Evolutionary conservation across 2,888 invertebrate species (phyloP), one percentile per base, ranked within the genome.

Genomic region (Rutpela maculata): DNA sequence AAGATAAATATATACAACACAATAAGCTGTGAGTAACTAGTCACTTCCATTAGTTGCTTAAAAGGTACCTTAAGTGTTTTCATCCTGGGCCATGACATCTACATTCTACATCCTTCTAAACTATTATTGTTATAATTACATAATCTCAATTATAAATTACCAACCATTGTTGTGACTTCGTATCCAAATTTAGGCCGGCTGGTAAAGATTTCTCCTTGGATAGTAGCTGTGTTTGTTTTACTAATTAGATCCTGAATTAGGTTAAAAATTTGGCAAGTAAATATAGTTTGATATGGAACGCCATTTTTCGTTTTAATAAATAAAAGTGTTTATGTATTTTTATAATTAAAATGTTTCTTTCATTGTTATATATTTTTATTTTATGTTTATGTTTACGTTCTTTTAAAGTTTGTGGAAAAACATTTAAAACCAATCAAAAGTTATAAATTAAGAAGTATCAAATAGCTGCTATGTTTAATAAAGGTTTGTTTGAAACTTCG

Each of bases 111-210:
- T 50, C 50, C 50, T 50, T 12, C 11, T 43, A 50, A 50, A n/a
- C 50, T 50, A 3, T 50, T 50, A 50, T 50, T 50, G 50, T 50
- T 50, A 17, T 50, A 50, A 50, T 50, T 50, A 50, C 50, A 50
- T 50, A 50, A 50, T 50, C 50, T 50, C n/a, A 50, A 50, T 50
- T 50, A 50, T 50, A 50, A 50, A 50, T 50, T 50, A n/a, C 50
- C 15, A 50, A 17, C 50, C 50, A 50, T 50, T 50, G 50, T 50
- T 50, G 15, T 50, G 50, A 50, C 50, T n/a, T n/a, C 3, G 15
- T n/a, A 15, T n/a, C 50, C 50, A 50, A 50, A 50, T 50, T 50
- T 50, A 50, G 50, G 12, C 11, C 11, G 15, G 5, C 50, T n/a
- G 1, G 50, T n/a, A 15, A 1, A 50, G 50, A 50, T 15, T n/a